Evolutionary conservation across 53 echinoderm and acorn worm genomes (phyloP), one percentile per base, ranked within the genome.

Genomic region (Stichopus horrens): DNA sequence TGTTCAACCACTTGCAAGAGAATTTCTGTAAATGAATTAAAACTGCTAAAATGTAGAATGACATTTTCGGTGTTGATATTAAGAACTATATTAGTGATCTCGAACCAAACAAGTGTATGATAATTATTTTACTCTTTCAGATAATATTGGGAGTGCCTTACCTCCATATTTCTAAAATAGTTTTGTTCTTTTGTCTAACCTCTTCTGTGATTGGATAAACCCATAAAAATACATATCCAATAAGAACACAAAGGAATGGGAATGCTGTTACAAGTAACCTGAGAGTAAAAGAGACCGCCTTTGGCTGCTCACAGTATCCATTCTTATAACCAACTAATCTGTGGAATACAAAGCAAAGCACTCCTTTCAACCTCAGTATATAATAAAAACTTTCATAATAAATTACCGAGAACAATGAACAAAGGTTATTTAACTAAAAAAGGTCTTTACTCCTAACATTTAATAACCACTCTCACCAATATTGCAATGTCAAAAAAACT

Each of bases 101-200:
- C 11, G 68, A 37, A 37, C 37, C 37, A 37, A 37, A 37, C 37
- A 37, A 2, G 37, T 37, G 2, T 37, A 37, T 37, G 37, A 37
- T 37, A 37, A 37, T 37, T 37, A 37, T 37, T 37, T 0, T 37
- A 37, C 37, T 37, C 2, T 37, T 0, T 37, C 37, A 37, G 37
- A 37, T 37, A 37, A 37, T 37, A 37, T 37, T 37, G 37, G 37
- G 37, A 37, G 37, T 51, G 13, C 21, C 86, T 86, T 87, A 94
- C 97, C 95, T 88, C 97, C 97, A 97, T 23, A 97, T 97, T 90
- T 97, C 96, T 58, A 99, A 82, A 7, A 95, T 96, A 14, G 99
- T 96, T 73, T 95, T 93, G 73, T 95, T 99, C 87, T 96, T 90
- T 60, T 93, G 76, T 57, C 94, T 84, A 14, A 91, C 86, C 88